Evolutionary conservation across 2,888 invertebrate genomes (phyloP).

Genomic region (Scaptomyza caliginosa): DNA sequence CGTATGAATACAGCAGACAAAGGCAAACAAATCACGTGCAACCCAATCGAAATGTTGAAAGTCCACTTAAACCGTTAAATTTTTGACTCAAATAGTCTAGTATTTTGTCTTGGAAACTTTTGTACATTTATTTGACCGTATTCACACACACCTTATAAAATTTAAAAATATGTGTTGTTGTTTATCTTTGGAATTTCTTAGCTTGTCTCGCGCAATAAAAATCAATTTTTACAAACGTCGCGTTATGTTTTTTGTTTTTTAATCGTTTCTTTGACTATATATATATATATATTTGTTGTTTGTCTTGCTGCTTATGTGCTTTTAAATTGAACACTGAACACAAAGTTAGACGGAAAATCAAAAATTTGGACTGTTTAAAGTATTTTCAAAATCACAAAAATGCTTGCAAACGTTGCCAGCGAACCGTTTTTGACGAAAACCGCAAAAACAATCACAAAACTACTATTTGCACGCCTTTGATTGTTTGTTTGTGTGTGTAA

Average conservation of each 20-base stretch:
- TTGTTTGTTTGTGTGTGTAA: conserved; percentile 48
- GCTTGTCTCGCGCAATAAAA: conserved; percentile 65
- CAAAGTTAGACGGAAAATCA: conserved; percentile 14
- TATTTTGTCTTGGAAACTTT: conserved; percentile 15
- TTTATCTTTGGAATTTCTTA: conserved; percentile 31
- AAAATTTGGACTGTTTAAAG: conserved; percentile 5
- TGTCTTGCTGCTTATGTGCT: conserved; percentile 14
- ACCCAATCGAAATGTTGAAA: conserved; percentile 32
- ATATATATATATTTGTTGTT: too few relatives aligned
- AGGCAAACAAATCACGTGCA: conserved; percentile 66
- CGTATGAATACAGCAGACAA: conserved; percentile 30
- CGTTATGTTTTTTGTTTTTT: conserved; percentile 56
- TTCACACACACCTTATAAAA: conserved; percentile 43
- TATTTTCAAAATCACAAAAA: conserved; percentile 26
- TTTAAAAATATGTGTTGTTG: conserved; percentile 26
- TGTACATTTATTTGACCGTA: conserved; percentile 3
- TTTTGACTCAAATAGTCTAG: not conserved
- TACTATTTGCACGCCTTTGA: conserved; percentile 65
- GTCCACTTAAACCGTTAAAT: conserved; percentile 8
- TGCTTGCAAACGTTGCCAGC: conserved; percentile 15
- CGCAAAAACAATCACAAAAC: conserved; percentile 58
- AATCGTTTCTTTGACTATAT: conserved; percentile 36
- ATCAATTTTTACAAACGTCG: conserved; percentile 72
- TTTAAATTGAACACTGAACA: conserved; percentile 32
- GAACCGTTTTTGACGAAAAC: conserved; percentile 29